phyloP scores from a whole-genome alignment of 2,797 vertebrate genomes.

The Champsocephalus esox region DNA sequence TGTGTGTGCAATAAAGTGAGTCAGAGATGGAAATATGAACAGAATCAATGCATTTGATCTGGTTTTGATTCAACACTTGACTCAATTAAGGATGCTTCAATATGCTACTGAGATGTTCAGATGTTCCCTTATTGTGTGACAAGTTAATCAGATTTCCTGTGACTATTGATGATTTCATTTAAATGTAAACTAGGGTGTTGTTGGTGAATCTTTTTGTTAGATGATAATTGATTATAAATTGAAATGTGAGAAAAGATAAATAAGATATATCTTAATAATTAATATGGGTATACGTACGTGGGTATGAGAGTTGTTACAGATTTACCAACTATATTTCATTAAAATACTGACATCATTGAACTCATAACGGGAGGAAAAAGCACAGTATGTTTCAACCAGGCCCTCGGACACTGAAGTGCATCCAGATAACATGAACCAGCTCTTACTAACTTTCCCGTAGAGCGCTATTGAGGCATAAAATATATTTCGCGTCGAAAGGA shows the following conservation, averaged over 20 bases:
- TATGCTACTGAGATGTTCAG: background rate
- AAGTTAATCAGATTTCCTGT: background rate
- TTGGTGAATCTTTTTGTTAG: background rate
- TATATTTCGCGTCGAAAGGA: too few species aligned
- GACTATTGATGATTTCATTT: constrained; percentile 1
- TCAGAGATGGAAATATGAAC: background rate
- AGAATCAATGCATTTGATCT: constrained; percentile 9
- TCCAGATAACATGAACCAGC: too few species aligned
- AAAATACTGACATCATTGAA: background rate
- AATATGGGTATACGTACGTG: background rate
- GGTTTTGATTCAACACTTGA: background rate
- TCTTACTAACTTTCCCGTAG: too few species aligned
- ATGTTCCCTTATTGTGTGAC: background rate
- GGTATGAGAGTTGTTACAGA: background rate
- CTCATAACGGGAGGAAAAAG: too few species aligned
- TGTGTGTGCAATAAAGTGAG: background rate
- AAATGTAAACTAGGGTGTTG: background rate
- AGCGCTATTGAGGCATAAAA: too few species aligned
- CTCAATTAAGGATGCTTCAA: background rate
- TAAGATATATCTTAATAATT: background rate
- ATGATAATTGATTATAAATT: background rate
- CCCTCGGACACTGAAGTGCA: too few species aligned
- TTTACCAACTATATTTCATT: background rate
- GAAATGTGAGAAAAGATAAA: background rate
- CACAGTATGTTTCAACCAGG: too few species aligned